phyloP scores from a whole-genome alignment of 2,113 vertebrate genomes.

The Malurus elegans region DNA sequence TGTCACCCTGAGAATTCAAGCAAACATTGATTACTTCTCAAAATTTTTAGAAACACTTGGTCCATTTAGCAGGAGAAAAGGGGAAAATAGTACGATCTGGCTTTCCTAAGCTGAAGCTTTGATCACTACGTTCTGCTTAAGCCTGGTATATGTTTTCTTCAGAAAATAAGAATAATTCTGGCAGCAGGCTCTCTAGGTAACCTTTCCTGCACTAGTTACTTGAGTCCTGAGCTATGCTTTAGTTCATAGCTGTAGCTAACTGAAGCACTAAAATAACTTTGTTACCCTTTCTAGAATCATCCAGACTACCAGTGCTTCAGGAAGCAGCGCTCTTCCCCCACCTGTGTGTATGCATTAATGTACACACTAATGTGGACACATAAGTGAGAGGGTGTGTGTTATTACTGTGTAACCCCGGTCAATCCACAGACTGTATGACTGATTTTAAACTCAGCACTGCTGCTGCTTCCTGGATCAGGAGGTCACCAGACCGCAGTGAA shows the following conservation, averaged over 20 bases:
- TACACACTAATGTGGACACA: neutral
- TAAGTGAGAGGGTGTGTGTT: fast-evolving
- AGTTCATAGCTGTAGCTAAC: neutral
- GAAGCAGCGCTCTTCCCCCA: neutral
- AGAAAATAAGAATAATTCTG: neutral
- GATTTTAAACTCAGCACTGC: neutral
- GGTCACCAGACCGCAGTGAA: neutral
- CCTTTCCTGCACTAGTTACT: neutral
- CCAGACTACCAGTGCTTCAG: neutral
- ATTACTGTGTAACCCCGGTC: fast-evolving
- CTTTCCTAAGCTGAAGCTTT: neutral
- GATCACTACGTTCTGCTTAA: neutral
- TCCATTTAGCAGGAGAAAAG: neutral
- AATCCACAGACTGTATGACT: neutral
- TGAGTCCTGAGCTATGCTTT: neutral
- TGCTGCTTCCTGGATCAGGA: neutral
- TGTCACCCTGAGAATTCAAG: neutral
- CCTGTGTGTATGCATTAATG: neutral
- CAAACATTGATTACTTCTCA: neutral
- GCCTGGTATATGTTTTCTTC: neutral
- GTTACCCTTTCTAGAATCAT: neutral
- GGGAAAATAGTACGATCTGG: neutral
- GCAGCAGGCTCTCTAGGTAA: neutral
- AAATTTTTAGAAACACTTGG: neutral
- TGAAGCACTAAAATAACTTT: neutral